Evolutionary conservation across 2,113 vertebrate genomes (phyloP), one percentile per base, ranked within the genome.

Genomic region (Mirounga angustirostris): DNA sequence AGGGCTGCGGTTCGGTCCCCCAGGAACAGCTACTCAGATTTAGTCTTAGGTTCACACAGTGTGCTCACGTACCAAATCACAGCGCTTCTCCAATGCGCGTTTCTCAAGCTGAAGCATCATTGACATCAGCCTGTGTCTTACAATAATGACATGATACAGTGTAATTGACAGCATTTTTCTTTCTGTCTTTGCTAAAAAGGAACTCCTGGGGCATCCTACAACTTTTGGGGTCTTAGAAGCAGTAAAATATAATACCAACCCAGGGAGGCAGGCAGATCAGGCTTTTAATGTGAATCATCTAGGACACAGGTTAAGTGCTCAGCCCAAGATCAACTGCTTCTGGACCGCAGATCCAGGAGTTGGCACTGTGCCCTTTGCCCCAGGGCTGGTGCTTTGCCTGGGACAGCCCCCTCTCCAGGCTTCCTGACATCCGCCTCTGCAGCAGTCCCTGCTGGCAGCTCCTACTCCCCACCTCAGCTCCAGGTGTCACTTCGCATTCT

Each of bases 401-500:
- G 43, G 43, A 76, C 13, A 40, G 15, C 1, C 12, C 8, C 21
- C 26, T 54, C 58, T 71, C 30, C 19, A 9, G 24, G 82, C 50
- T 67, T 89, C 69, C 74, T 74, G 78, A 73, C 63, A 86, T 56
- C 69, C 15, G 14, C 78, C 79, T 50, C 63, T 28, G 15, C 59
- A 78, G 84, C 50, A 14, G 92, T 89, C 79, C 22, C 15, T 67
- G 54, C 65, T 86, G 95, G 89, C 65, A 58, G 59, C 85, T 89
- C 84, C 65, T 67, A 4, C 82, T 86, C 96, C 76, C 61, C 89
- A 89, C 93, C 59, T 79, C 78, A 76, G 83, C 89, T 54, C 89
- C 91, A 86, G 81, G 89, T 94, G 89, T 95, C 95, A 87, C 81
- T 59, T 93, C 43, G 14, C 85, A 63, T 89, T 92, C 15, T 14